These are phyloP conservation scores for Microctonus hyperodae DNA, from an alignment of 2,888 invertebrate genomes.

Conservation along the genomic window DNA sequence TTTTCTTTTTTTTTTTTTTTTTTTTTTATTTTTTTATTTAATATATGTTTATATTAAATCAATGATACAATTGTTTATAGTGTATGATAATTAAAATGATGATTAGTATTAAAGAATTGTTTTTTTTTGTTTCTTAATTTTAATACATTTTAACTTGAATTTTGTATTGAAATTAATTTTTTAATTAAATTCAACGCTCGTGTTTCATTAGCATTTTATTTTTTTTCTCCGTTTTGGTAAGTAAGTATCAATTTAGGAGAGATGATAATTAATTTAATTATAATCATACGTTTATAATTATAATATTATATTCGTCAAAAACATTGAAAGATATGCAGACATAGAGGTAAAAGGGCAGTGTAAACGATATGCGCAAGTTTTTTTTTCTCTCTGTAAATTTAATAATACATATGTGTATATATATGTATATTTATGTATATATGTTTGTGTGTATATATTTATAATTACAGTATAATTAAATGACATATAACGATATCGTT, in stretches of 20 bases:
- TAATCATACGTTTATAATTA: too few relatives aligned
- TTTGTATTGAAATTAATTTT: slow-evolving; percentile 6
- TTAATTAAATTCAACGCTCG: slow-evolving; percentile 1
- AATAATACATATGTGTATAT: too few relatives aligned
- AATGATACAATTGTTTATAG: slow-evolving; percentile 13
- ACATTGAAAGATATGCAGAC: slow-evolving; percentile 63
- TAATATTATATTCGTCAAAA: slow-evolving; percentile 56
- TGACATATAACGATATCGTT: slow-evolving; percentile 46
- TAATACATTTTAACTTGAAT: slow-evolving; percentile 2
- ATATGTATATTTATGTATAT: too few relatives aligned
- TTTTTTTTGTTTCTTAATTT: background rate
- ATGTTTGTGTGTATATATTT: slow-evolving; percentile 25
- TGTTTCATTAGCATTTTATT: background rate
- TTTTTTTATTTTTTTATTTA: slow-evolving; percentile 20
- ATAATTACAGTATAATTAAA: slow-evolving; percentile 29
- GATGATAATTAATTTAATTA: slow-evolving; percentile 45
- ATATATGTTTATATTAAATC: background rate
- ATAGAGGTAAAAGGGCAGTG: slow-evolving; percentile 54
- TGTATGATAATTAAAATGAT: background rate
- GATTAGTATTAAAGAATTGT: background rate
- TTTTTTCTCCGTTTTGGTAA: slow-evolving; percentile 2
- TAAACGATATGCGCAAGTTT: slow-evolving; percentile 50
- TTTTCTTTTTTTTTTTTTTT: slow-evolving; percentile 34
- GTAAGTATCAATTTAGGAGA: slow-evolving; percentile 13
- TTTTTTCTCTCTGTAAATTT: slow-evolving; percentile 12